Evolutionary conservation across 2,888 invertebrate genomes (phyloP), one percentile per base, ranked within the genome.

Genomic region (Diploptera punctata): DNA sequence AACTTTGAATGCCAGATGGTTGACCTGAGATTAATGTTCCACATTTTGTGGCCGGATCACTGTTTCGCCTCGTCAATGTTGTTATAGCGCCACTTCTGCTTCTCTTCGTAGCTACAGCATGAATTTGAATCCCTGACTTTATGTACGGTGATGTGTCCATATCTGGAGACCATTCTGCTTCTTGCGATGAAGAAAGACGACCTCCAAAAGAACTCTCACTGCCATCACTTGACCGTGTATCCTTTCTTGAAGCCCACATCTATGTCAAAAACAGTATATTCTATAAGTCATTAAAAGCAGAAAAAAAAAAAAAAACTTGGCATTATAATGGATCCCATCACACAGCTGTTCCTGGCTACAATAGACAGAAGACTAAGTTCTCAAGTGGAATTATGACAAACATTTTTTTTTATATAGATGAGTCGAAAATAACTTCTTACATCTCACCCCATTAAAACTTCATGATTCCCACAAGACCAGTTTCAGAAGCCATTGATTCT

Each of bases 21-120:
- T 65, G 26, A n/a, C n/a, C 47, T 47, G 26, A 44, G 3, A 65
- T 24, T n/a, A 65, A 26, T 7, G 18, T 47, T 29, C 57, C 57
- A 29, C 57, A 57, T 24, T 57, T 57, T 10, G 88, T 87, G 0
- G 89, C 88, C 0, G 92, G 92, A 83, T 93, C 93, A 1, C 92
- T 92, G 82, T 93, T 93, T 74, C 93, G 84, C 24, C 93, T 85
- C 76, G 86, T 87, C 70, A 87, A 81, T 70, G 80, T 80, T 29
- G 82, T 81, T 68, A 83, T 81, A 16, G 81, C 82, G 75, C 81
- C 82, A 1, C 82, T 81, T 9, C 75, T 67, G 33, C 67, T 73
- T n/a, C 74, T 47, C 57, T 75, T 75, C 0, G 72, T 70, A 1
- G 75, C 33, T 13, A 75, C 72, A 10, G 67, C 67, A 54, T 75